phyloP scores from a whole-genome alignment of 2,888 invertebrate genomes.

The Shargacucullia verbasci region DNA sequence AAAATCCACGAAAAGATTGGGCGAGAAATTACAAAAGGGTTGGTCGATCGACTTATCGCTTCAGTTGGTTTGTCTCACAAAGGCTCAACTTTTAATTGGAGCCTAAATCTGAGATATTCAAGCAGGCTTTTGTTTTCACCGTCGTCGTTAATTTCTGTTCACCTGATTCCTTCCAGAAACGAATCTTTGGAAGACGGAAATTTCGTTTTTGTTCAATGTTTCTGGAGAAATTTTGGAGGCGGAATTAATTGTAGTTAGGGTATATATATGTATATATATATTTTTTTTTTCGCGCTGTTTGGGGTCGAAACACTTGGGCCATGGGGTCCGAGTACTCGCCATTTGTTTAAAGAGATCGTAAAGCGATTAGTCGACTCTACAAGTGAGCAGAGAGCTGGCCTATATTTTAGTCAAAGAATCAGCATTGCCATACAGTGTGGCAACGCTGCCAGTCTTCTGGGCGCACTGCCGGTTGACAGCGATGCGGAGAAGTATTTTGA shows the following conservation, averaged over 20 bases:
- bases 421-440: no score
- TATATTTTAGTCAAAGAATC: no score
- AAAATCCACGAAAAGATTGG: slow-evolving; percentile 33
- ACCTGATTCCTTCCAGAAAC: slow-evolving; percentile 58
- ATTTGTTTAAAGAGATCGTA: no score
- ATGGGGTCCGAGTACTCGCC: no score
- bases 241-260: slow-evolving; percentile 15
- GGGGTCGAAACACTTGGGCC: no score
- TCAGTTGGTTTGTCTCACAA: slow-evolving; percentile 62
- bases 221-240: slow-evolving; percentile 20
- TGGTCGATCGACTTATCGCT: slow-evolving; percentile 55
- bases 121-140: slow-evolving; percentile 61
- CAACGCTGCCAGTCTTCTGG: no score
- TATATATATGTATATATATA: background rate
- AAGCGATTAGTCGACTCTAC: no score
- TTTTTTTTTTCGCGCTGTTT: no score
- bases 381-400: no score
- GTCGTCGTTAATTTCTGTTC: slow-evolving; percentile 65
- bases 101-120: slow-evolving; percentile 66
- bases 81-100: slow-evolving; percentile 70
- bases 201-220: slow-evolving; percentile 46
- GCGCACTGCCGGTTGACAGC: no score
- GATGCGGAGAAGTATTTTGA: no score
- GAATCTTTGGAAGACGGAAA: slow-evolving; percentile 43
- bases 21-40: slow-evolving; percentile 43